Conservation (phyloP, 2,113 vertebrate genomes). For the Morone chrysops region DNA sequence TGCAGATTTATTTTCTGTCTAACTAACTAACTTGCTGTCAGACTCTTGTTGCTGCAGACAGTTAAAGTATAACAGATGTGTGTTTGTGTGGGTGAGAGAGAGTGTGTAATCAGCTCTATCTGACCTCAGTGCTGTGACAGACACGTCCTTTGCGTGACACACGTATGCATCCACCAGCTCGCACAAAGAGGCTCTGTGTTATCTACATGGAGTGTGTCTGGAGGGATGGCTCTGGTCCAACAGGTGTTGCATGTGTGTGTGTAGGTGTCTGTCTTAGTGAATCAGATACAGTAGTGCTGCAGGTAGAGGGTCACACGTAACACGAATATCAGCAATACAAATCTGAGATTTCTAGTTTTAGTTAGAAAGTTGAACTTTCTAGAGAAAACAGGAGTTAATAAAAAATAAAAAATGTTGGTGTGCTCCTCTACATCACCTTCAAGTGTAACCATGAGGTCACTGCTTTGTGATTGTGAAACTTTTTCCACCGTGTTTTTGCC, state of each 20-base stretch:
- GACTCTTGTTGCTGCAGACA: background rate
- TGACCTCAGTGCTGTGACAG: constrained; percentile 60
- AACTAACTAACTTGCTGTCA: background rate
- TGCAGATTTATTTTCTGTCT: background rate
- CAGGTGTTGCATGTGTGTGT: constrained; percentile 44
- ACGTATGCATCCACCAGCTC: constrained; percentile 49
- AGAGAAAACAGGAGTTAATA: too few species aligned
- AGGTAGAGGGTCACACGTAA: constrained; percentile 24
- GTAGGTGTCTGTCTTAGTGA: constrained; percentile 47
- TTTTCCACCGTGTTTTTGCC: background rate
- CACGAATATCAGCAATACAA: background rate
- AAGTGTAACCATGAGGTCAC: background rate
- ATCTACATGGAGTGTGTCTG: constrained; percentile 65
- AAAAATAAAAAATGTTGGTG: background rate
- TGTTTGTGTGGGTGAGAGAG: background rate
- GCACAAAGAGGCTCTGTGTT: constrained; percentile 74
- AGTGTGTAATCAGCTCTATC: constrained; percentile 33
- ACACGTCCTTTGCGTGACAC: constrained; percentile 58
- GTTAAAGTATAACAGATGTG: constrained; percentile 7
- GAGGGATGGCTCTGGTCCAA: constrained; percentile 35
- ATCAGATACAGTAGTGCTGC: constrained; percentile 37
- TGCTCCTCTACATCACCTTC: background rate
- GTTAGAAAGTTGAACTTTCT: background rate
- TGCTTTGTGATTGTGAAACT: background rate
- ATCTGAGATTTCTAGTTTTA: background rate